Evolutionary conservation across 2,888 invertebrate genomes (phyloP), one percentile per base, ranked within the genome.

Genomic region (Alsophila aescularia): DNA sequence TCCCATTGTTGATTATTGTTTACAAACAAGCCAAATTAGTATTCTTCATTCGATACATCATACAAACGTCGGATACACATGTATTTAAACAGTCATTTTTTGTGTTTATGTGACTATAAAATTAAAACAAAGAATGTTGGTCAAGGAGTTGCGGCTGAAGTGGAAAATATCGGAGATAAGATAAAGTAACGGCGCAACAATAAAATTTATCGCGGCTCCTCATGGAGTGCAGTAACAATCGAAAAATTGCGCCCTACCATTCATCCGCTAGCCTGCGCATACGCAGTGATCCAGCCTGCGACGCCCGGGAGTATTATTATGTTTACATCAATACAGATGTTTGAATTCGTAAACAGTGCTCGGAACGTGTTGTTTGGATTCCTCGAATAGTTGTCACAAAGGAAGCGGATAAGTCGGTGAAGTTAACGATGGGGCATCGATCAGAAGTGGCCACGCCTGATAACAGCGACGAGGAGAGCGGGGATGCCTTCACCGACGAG

Each of bases 401-500:
- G 73, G 64, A 56, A 41, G 41, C 61, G 49, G 67, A 56, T 67
- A 59, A 48, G 67, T 60, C 57, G 56, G 71, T 73, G 73, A 65
- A 64, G 64, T 70, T 66, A 65, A 80, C 68, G 54, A 90, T 90
- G 90, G 90, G 86, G 48, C 78, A 76, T 53, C 72, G 72, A 55
- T 77, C 82, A 27, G 81, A 84, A 69, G 73, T 78, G 58, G 84
- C 80, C 41, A 86, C 85, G 44, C 83, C 88, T 52, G 86, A 83
- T 60, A 85, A 85, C 67, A 90, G 84, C 55, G 90, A 89, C 48
- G 89, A 85, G 39, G 89, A 88, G 63, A 87, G 84, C 59, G 90
- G 89, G 9, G 89, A 85, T 9, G 87, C 83, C 35, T 92, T 92
- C 70, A 90, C 90, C 16, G 91, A 92, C 52, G 92, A 81, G 9